Percentiles rank a stretch among this genome's conserved stretches.
Evolutionary conservation across 2,797 vertebrate genomes (phyloP).

Genomic region (Halcyon chelicuti): DNA sequence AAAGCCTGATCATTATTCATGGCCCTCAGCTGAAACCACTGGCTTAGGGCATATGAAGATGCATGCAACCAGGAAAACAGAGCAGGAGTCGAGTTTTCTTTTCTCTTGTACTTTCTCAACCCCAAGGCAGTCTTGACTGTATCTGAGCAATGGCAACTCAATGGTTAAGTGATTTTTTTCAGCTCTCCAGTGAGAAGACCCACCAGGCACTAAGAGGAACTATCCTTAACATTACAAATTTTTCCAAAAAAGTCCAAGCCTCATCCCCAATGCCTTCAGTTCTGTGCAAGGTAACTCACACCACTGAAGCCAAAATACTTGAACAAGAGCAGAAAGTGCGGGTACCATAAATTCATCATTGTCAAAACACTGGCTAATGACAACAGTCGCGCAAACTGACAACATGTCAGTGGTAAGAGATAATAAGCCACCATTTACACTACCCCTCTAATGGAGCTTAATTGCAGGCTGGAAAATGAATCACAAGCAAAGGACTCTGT

Average conservation of each 20-base stretch:
- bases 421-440: not conserved
- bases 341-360: not conserved
- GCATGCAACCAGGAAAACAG: not conserved
- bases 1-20: not conserved
- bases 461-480: not conserved
- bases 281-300: not conserved
- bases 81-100: not conserved
- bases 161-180: not conserved
- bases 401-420: not conserved
- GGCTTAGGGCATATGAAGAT: not conserved
- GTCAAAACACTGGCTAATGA: not conserved
- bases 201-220: not conserved
- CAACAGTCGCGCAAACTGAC: not conserved
- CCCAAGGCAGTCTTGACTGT: not conserved
- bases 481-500: not conserved
- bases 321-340: not conserved
- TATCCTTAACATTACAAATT: not conserved
- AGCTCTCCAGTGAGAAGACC: not conserved
- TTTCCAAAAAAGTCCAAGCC: not conserved
- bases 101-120: not conserved
- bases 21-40: not conserved
- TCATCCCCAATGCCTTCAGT: not conserved
- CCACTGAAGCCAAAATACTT: not conserved
- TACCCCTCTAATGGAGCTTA: not conserved
- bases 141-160: not conserved